Percentiles rank a stretch among this genome's conserved stretches.
Evolutionary conservation across 2,797 vertebrate species (phyloP).

Genomic region (Chrysocyon brachyurus): DNA sequence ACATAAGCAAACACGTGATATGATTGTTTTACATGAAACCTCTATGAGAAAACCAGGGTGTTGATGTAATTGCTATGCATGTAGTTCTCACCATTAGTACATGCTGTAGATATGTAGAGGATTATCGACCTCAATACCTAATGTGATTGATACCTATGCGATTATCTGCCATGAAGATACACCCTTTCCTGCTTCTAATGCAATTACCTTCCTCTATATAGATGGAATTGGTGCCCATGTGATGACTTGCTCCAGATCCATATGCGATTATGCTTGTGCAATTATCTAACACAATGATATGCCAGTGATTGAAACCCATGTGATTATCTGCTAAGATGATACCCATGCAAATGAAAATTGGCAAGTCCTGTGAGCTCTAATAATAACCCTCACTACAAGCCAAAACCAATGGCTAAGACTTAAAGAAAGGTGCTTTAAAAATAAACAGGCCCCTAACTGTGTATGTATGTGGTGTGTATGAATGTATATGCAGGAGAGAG

Average conservation of each 20-base stretch:
- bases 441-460: conserved; percentile 34
- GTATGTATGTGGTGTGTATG: not conserved
- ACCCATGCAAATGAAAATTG: conserved; percentile 76
- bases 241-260: conserved; percentile 60
- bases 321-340: conserved; percentile 82
- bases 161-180: conserved; percentile 61
- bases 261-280: conserved; percentile 72
- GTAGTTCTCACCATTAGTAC: conserved; percentile 45
- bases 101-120: not conserved
- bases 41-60: conserved; percentile 3
- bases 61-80: not conserved
- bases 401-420: conserved; percentile 58
- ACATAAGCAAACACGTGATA: not conserved
- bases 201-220: conserved; percentile 53
- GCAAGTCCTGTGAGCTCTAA: conserved; percentile 72
- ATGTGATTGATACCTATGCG: conserved; percentile 61
- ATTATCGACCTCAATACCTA: conserved; percentile 65
- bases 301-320: conserved; percentile 73
- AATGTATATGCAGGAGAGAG: not conserved
- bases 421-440: conserved; percentile 56
- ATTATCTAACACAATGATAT: conserved; percentile 78
- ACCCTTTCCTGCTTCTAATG: conserved; percentile 52
- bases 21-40: not conserved
- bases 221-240: conserved; percentile 27
- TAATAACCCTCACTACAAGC: conserved; percentile 69